These are phyloP conservation scores for Chydorus sphaericus DNA, from an alignment of 2,888 invertebrate species.

Conservation along the genomic window DNA sequence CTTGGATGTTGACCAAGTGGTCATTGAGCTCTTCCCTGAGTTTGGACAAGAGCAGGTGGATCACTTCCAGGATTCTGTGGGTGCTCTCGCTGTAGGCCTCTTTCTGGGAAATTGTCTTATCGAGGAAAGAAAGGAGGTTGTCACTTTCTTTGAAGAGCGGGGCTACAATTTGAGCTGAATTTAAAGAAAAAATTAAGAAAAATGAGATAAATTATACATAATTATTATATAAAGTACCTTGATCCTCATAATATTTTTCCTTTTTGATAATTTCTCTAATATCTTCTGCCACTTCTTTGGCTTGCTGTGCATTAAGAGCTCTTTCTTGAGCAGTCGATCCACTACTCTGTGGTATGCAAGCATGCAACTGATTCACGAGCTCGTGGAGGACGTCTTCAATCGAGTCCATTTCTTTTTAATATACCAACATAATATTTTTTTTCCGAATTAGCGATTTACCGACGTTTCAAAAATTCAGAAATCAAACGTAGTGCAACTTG, in stretches of 20 bases:
- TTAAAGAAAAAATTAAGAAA: not conserved
- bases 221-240: not conserved
- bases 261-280: not conserved
- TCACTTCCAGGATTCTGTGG: not conserved
- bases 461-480: too few relatives aligned
- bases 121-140: not conserved
- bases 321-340: too few relatives aligned
- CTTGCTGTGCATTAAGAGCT: too few relatives aligned
- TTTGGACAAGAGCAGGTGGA: not conserved
- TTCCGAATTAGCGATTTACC: too few relatives aligned
- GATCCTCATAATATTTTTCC: not conserved
- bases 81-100: not conserved
- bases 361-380: too few relatives aligned
- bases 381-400: too few relatives aligned
- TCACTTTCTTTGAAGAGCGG: not conserved
- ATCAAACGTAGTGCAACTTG: too few relatives aligned
- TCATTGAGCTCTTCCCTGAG: not conserved
- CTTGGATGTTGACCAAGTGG: not conserved
- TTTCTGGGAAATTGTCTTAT: not conserved
- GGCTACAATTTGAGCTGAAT: not conserved
- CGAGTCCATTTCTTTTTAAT: too few relatives aligned
- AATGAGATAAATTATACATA: not conserved
- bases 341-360: too few relatives aligned
- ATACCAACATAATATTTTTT: too few relatives aligned
- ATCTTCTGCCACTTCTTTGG: not conserved